Evolutionary conservation across 2,888 invertebrate species (phyloP), one percentile per base, ranked within the genome.

Genomic region (Taphrorychus bicolor): DNA sequence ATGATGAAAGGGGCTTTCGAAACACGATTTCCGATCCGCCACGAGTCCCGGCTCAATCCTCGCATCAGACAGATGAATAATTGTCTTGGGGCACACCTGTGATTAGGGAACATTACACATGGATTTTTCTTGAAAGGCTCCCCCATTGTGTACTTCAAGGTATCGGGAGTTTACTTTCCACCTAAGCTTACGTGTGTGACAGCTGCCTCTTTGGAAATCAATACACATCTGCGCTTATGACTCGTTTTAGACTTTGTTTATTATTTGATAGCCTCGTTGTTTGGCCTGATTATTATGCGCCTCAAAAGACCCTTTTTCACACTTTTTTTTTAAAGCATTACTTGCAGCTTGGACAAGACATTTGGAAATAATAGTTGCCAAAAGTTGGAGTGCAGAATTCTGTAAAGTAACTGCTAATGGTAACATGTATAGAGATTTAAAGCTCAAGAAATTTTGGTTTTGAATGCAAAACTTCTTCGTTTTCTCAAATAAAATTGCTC

Each of bases 181-280:
- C 66, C 70, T 66, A 66, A 66, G 53, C 59, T 63, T 54, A 52
- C 42, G 51, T 45, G 14, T 45, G 45, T 17, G 41, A 63, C 70
- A 70, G 67, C 70, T 70, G 70, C 67, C 65, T 53, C 64, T 61
- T 61, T 64, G 48, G 63, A 63, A 70, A 70, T 67, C 63, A 63
- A 70, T 70, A 64, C 41, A 68, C 64, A 68, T 67, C 62, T 70
- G 66, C 66, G 59, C 23, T 51, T 51, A 22, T 51, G 51, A 21
- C 21, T 51, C 51, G 51, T 21, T 51, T 18, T 17, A 45, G 32
- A 32, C 32, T 32, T 32, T 32, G 32, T 32, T 32, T 32, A 32
- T 32, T 32, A 32, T 32, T 32, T 32, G 32, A 32, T 32, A 32
- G 32, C 2, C 24, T 24, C 24, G 32, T 11, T 9, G 11, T 1